These are phyloP conservation scores for Nyctereutes procyonoides DNA, from an alignment of 2,113 vertebrate species.

Conservation along the genomic window DNA sequence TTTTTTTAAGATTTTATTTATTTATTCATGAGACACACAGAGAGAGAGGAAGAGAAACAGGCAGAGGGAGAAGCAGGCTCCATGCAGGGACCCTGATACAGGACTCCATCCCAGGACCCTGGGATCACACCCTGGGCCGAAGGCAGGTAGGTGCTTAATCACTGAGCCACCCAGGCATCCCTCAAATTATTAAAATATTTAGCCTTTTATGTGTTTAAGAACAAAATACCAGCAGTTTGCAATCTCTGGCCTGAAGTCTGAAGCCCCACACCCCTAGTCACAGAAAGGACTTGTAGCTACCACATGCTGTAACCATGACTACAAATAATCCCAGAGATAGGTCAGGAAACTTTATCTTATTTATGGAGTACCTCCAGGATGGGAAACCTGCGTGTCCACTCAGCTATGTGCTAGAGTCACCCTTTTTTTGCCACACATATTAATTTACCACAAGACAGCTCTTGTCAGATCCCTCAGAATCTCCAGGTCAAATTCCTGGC, in stretches of 20 bases:
- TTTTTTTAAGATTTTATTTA: too few relatives aligned
- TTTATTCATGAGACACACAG: too few relatives aligned
- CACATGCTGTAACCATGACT: conserved; percentile 43
- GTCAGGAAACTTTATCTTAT: conserved; percentile 72
- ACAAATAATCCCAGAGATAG: conserved; percentile 69
- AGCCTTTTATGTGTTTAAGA: background rate
- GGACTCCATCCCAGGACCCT: too few relatives aligned
- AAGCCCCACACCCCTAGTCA: background rate
- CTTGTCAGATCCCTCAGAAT: conserved; percentile 61
- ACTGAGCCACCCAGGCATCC: too few relatives aligned
- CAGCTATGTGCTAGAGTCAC: conserved; percentile 70
- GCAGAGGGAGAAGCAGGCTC: too few relatives aligned
- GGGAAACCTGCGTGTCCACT: conserved; percentile 57
- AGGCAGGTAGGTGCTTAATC: too few relatives aligned
- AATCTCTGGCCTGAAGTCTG: background rate
- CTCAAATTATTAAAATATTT: background rate
- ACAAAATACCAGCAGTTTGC: background rate
- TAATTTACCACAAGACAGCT: conserved; percentile 66
- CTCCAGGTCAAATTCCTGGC: conserved; percentile 76
- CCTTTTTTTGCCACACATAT: conserved; percentile 66
- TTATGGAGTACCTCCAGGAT: conserved; percentile 64
- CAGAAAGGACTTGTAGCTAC: background rate
- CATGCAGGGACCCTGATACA: too few relatives aligned
- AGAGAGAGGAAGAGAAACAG: too few relatives aligned
- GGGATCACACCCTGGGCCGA: too few relatives aligned